These are phyloP conservation scores for Clepsis dumicolana DNA, from an alignment of 2,888 invertebrate species.

Conservation along the genomic window DNA sequence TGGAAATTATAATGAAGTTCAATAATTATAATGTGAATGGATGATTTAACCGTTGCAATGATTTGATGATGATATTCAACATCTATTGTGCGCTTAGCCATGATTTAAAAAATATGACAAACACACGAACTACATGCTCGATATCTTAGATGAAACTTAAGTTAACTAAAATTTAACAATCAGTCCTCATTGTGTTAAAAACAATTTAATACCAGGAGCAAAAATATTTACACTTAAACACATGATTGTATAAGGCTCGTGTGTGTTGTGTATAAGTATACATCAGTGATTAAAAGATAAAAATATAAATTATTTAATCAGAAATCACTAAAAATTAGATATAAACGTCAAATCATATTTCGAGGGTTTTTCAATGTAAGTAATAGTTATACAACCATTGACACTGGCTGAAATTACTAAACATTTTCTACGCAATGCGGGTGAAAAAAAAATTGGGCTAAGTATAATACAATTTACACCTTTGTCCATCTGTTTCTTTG, in stretches of 20 bases:
- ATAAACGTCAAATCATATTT: not conserved
- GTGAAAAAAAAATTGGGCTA: not conserved
- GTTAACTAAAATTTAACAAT: conserved; percentile 44
- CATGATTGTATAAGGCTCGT: conserved; percentile 22
- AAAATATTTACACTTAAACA: conserved; percentile 35
- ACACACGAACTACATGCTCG: conserved; percentile 11
- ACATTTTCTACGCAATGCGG: not conserved
- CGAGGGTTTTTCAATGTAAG: not conserved
- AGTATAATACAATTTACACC: too few species aligned
- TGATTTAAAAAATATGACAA: conserved; percentile 25
- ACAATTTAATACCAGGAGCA: conserved; percentile 20
- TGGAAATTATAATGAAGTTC: too few species aligned
- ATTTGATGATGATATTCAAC: conserved; percentile 24
- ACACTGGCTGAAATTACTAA: not conserved
- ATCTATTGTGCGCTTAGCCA: conserved; percentile 32
- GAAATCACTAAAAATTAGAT: not conserved
- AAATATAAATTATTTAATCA: conserved; percentile 19
- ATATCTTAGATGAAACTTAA: conserved; percentile 21
- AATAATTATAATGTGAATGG: too few species aligned
- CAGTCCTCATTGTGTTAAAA: conserved; percentile 54
- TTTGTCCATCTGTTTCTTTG: too few species aligned
- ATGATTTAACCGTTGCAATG: conserved; percentile 17
- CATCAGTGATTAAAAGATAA: not conserved
- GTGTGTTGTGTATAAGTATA: not conserved
- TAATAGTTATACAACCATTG: not conserved